A percentile compares a stretch with the other conserved stretches of the same genome.
Evolutionary conservation across 2,797 vertebrate genomes (phyloP).

Genomic region (Australoheros facetus): DNA sequence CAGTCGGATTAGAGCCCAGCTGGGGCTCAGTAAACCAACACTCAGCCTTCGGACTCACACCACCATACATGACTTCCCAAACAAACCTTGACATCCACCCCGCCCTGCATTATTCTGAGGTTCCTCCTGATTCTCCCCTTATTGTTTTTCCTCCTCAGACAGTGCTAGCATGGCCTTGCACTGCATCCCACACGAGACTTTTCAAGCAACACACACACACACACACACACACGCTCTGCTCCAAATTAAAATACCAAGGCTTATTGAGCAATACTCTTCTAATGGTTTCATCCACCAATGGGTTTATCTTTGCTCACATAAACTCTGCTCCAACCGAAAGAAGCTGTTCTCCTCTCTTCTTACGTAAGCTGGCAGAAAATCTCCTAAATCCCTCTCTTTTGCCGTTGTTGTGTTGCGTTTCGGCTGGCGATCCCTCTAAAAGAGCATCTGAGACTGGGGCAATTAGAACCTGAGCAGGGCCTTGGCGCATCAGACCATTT

Average conservation of each 20-base stretch:
- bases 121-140: conserved; percentile 19
- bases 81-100: conserved; percentile 56
- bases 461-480: conserved; percentile 85
- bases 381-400: conserved; percentile 86
- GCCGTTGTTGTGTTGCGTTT: conserved; percentile 85
- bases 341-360: conserved; percentile 66
- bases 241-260: conserved; percentile 77
- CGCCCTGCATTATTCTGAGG: conserved; percentile 36
- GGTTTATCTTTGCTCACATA: conserved; percentile 66
- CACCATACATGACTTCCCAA: conserved; percentile 64
- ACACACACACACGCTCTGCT: conserved; percentile 42
- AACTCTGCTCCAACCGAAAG: conserved; percentile 52
- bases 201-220: conserved; percentile 20
- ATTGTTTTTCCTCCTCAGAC: conserved; percentile 34
- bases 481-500: conserved; percentile 69
- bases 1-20: conserved; percentile 70
- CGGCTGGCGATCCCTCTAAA: conserved; percentile 66
- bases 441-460: conserved; percentile 86
- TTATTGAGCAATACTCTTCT: conserved; percentile 76
- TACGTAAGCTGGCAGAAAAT: conserved; percentile 81
- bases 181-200: conserved; percentile 39
- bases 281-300: conserved; percentile 82
- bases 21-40: conserved; percentile 72
- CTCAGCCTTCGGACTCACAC: conserved; percentile 59
- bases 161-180: conserved; percentile 44